Conservation (phyloP, 2,797 vertebrate species). For the Hippocampus kuda region DNA sequence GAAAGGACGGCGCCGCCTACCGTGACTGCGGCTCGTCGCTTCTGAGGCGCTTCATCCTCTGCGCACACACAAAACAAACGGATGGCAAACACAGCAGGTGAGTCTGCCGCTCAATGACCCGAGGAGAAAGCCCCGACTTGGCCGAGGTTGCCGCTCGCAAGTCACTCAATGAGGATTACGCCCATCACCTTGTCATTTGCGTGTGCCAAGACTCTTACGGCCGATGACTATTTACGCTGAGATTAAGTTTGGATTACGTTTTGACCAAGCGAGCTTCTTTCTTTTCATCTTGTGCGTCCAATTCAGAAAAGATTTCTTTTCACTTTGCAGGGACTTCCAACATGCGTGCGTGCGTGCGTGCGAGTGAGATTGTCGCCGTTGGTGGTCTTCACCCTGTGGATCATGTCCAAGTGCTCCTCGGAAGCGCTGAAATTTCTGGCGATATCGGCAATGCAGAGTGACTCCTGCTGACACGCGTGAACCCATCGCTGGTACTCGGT, state of each 20-base stretch:
- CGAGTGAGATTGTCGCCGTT: no score
- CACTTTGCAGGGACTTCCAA: no score
- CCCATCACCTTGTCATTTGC: neutral
- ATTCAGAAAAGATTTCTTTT: no score
- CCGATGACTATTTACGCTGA: neutral
- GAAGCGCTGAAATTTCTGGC: constrained; percentile 85
- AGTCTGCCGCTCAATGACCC: neutral
- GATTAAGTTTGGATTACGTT: neutral
- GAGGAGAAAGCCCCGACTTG: neutral
- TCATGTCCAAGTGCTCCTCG: constrained; percentile 76
- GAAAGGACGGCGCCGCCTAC: constrained; percentile 23
- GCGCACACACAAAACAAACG: constrained; percentile 23
- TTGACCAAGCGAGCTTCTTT: neutral
- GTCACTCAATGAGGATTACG: neutral
- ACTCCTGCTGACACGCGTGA: constrained; percentile 76
- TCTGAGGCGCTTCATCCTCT: constrained; percentile 59
- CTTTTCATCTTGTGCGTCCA: neutral
- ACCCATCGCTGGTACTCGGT: constrained; percentile 85
- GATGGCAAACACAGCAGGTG: no score
- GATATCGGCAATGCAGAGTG: constrained; percentile 81
- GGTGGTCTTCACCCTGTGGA: constrained; percentile 68
- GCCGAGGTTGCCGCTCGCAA: neutral
- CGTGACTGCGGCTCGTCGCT: constrained; percentile 30
- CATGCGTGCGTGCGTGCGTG: no score
- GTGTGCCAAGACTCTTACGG: neutral